These are phyloP conservation scores for Zosterops borbonicus DNA, from an alignment of 2,113 vertebrate genomes.

Conservation along the genomic window DNA sequence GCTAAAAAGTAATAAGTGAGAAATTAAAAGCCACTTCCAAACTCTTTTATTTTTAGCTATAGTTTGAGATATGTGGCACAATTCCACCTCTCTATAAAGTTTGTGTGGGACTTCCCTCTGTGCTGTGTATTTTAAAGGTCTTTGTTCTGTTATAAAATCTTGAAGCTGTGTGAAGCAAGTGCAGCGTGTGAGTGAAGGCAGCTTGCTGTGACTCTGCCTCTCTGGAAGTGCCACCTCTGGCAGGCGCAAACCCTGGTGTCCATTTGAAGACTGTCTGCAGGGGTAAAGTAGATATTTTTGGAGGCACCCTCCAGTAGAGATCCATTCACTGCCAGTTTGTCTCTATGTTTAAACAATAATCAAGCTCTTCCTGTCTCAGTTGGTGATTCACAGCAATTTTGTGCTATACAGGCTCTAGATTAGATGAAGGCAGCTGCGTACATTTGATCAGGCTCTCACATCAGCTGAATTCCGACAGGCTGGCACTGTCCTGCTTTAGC, in stretches of 20 bases:
- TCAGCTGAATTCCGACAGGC: background rate
- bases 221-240: background rate
- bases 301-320: background rate
- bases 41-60: background rate
- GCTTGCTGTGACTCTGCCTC: background rate
- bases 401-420: background rate
- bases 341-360: background rate
- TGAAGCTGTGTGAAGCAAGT: background rate
- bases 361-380: background rate
- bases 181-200: background rate
- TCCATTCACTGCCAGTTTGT: background rate
- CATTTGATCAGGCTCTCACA: conserved; percentile 19
- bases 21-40: background rate
- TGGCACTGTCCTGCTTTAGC: conserved; percentile 3
- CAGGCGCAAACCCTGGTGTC: background rate
- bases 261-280: background rate
- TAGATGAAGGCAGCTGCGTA: background rate
- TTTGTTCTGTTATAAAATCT: background rate
- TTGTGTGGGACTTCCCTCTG: background rate
- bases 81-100: background rate
- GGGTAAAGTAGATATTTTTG: background rate
- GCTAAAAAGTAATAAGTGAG: background rate
- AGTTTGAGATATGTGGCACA: background rate
- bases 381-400: conserved; percentile 32
- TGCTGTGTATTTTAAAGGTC: background rate